Evolutionary conservation across 2,888 invertebrate species (phyloP).

Genomic region (Amphiduros pacificus): DNA sequence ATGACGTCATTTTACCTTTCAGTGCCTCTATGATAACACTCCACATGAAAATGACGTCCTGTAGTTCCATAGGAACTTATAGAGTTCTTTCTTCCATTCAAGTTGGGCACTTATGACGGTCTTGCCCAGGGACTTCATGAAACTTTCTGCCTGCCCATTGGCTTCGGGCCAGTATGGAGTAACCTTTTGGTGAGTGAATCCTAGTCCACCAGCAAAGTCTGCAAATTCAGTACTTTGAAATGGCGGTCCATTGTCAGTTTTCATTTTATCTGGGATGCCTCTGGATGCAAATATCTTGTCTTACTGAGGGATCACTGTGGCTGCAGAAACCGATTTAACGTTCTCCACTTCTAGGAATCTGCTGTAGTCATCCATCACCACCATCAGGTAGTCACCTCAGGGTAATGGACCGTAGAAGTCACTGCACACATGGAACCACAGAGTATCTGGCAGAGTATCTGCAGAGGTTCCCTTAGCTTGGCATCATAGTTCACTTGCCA

Average conservation of each 20-base stretch:
- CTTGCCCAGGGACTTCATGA: no score
- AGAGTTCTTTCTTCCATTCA: no score
- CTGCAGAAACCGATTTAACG: not conserved
- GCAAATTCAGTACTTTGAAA: not conserved
- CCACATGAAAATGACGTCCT: no score
- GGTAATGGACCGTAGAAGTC: not conserved
- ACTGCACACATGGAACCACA: not conserved
- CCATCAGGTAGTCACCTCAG: not conserved
- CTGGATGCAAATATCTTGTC: not conserved
- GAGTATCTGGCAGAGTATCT: not conserved
- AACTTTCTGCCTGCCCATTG: no score
- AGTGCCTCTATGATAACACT: no score
- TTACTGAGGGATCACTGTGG: not conserved
- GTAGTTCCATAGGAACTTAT: no score
- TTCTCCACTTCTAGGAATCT: not conserved
- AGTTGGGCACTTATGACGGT: no score
- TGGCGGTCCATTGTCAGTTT: not conserved
- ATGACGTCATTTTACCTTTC: no score
- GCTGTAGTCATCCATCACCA: not conserved
- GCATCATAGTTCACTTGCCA: not conserved
- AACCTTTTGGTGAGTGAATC: no score
- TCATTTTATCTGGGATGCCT: not conserved
- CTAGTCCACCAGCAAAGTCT: not conserved
- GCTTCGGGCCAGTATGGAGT: no score
- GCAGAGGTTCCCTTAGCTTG: not conserved